Conservation (phyloP, 2,113 vertebrate species). For the Mirza zaza region DNA sequence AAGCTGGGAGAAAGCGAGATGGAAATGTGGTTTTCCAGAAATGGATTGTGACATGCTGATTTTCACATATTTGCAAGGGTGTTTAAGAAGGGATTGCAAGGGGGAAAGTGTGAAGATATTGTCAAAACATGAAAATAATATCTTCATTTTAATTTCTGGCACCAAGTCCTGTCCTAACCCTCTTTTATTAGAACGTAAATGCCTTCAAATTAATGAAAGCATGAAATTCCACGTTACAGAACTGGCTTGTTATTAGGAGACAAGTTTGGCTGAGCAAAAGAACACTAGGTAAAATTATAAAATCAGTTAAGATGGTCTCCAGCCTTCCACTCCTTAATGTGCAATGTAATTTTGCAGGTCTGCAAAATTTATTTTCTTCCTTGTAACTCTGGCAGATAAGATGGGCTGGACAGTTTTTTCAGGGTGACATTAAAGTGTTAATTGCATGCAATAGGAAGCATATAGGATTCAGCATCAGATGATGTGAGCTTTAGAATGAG, state of each 20-base stretch:
- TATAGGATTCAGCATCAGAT: neutral
- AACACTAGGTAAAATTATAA: neutral
- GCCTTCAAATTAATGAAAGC: neutral
- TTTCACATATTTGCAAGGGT: neutral
- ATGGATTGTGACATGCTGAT: neutral
- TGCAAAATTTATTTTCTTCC: neutral
- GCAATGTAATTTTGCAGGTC: neutral
- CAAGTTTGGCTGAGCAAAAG: conserved; percentile 6
- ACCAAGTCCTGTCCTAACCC: neutral
- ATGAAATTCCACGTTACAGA: neutral
- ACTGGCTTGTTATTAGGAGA: neutral
- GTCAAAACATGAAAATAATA: neutral
- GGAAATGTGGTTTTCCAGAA: neutral
- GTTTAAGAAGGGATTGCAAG: neutral
- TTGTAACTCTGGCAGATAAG: neutral
- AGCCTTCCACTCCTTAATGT: neutral
- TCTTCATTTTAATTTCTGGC: conserved; percentile 10
- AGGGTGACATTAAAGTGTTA: neutral
- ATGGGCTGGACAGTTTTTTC: neutral
- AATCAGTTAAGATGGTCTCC: neutral
- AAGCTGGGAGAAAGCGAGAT: neutral
- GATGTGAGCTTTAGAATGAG: neutral
- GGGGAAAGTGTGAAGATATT: neutral
- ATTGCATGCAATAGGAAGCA: neutral
- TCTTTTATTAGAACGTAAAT: neutral